Evolutionary conservation across 2,888 invertebrate species (phyloP), one percentile per base, ranked within the genome.

Genomic region (Philopedon plagiatum): DNA sequence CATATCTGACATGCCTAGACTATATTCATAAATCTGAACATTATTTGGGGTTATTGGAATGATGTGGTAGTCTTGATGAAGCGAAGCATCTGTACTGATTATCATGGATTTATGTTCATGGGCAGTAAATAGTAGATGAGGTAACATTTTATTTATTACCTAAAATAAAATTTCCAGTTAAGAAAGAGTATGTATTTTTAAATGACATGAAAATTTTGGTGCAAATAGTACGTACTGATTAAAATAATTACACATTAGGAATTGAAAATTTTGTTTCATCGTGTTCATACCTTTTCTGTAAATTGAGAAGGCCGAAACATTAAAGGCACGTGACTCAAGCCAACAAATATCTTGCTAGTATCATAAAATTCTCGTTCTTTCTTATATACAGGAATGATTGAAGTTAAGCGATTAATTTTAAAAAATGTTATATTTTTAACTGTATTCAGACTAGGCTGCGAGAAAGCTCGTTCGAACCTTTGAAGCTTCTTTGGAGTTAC

Each of bases 401-500:
- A 87, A 4, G 90, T 90, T 79, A 94, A 89, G 75, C 89, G 89
- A 81, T 94, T 94, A 0, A 93, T 91, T 88, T 93, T 93, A 78
- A 91, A 92, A 82, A 94, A 91, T 39, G 91, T 89, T 41, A 93
- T 84, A 80, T 91, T 90, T 57, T 88, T 88, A 76, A 88, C 87
- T 58, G 86, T 86, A 39, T 93, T 87, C 0, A 91, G 86, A 76
- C 91, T 89, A 1, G 92, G 89, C 79, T 93, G 93, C 32, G 89
- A 88, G 83, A 96, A 96, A 76, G 92, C 90, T 77, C 90, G 87
- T 70, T 92, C 89, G 83, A 95, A 97, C 79, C 93, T 90, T 13
- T 87, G 84, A 5, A 93, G 83, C 86, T 94, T 95, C 51, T 87
- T 85, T 19, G 90, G 90, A 44, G 95, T 90, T 39, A 90, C 89